Evolutionary conservation across 2,113 vertebrate species (phyloP).

Genomic region (Bambusicola thoracicus): DNA sequence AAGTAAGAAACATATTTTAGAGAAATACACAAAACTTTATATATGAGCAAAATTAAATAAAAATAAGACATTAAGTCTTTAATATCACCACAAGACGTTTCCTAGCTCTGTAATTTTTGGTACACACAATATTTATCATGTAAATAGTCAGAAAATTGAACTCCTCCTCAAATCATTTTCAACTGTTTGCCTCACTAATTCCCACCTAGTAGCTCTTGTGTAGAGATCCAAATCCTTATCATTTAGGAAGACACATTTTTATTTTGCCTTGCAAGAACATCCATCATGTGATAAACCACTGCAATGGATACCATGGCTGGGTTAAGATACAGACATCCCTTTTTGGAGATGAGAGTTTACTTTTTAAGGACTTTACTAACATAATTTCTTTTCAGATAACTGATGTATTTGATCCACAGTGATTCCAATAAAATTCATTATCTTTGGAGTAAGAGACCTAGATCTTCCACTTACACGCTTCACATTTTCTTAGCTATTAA

Average conservation of each 20-base stretch:
- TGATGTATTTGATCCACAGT: not conserved
- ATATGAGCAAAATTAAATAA: not conserved
- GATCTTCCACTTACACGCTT: not conserved
- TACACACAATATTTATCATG: not conserved
- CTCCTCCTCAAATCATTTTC: not conserved
- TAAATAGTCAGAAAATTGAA: not conserved
- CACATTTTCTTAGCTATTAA: not conserved
- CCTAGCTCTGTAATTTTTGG: not conserved
- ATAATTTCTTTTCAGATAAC: not conserved
- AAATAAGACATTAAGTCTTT: not conserved
- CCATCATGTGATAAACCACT: not conserved
- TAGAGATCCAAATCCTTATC: not conserved
- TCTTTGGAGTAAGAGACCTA: not conserved
- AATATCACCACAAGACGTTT: not conserved
- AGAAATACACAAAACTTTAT: not conserved
- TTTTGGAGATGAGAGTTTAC: not conserved
- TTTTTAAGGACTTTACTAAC: not conserved
- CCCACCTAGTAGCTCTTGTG: not conserved
- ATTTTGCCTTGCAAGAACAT: not conserved
- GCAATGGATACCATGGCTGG: not conserved
- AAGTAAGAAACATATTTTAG: not conserved
- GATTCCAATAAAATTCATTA: not conserved
- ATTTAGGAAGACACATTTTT: not conserved
- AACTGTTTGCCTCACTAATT: not conserved
- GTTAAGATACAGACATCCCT: not conserved